Evolutionary conservation across 2,888 invertebrate genomes (phyloP), one percentile per base, ranked within the genome.

Genomic region (Stenchaetothrips biformis): DNA sequence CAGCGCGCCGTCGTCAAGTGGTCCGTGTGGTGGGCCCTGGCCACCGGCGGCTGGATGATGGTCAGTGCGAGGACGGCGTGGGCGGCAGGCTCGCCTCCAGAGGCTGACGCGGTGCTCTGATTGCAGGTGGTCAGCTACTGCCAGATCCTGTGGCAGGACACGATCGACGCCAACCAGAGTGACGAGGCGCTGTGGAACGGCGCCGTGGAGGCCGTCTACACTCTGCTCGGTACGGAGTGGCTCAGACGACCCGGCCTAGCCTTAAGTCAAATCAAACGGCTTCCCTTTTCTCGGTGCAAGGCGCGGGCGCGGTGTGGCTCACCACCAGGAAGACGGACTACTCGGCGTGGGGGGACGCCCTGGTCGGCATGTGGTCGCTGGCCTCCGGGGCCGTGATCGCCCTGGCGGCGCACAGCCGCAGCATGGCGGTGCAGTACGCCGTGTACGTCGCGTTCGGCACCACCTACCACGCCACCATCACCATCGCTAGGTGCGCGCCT

Each of bases 71-170:
- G n/a, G n/a, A 67, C 7, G 67, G 67, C 8, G 21, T 2, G 9
- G 49, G 8, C 37, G 37, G 37, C 2, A 37, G 4, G 2, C 37
- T 37, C 37, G 37, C 37, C 37, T 4, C 37, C 1, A 37, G 37
- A 37, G 37, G 37, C 37, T 37, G 37, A 21, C 18, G 48, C 79
- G 49, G 53, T 18, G 47, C n/a, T 74, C 79, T 21, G 77, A 37
- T 47, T 79, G 83, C 91, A 92, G 85, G 89, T 90, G 13, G 91
- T 92, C 84, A 90, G 89, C 27, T 97, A 96, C 86, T 90, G 94
- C 83, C 97, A 98, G 86, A 89, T 95, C 8, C 87, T 98, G 74
- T 97, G 96, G 96, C 90, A 91, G 83, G 89, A 90, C 79, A 25
- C 67, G 21, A 91, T 93, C 82, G 91, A 91, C 81, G 87, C 87